phyloP scores from a whole-genome alignment of 2,888 invertebrate genomes.

The Apamea anceps region DNA sequence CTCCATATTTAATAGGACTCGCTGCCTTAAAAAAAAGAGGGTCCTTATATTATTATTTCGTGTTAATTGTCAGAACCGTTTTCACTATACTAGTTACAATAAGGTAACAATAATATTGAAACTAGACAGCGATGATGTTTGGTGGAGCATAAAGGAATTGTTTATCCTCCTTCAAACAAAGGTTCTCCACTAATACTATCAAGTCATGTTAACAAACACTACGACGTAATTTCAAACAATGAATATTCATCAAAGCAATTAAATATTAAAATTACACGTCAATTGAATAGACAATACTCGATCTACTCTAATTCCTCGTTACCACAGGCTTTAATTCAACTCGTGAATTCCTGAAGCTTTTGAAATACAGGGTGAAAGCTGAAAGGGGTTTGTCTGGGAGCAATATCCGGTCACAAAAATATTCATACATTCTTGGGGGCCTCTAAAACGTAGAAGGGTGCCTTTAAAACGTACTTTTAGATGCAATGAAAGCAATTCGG shows the following conservation, averaged over 20 bases:
- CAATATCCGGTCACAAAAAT: conserved; percentile 64
- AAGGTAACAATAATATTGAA: not conserved
- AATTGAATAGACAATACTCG: conserved; percentile 25
- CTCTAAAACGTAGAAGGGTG: conserved; percentile 28
- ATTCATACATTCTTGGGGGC: conserved; percentile 56
- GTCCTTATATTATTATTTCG: not conserved
- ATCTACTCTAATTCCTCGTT: conserved; percentile 19
- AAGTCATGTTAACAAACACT: not conserved
- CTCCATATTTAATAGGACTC: not conserved
- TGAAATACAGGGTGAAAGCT: conserved; percentile 41
- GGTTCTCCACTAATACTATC: not conserved
- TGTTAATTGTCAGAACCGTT: not conserved
- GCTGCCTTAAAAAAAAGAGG: not conserved
- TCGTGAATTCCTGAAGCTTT: conserved; percentile 37
- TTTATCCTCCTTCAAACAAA: not conserved
- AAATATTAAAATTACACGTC: conserved; percentile 36
- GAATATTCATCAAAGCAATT: conserved; percentile 40
- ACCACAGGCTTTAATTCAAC: conserved; percentile 46
- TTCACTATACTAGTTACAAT: not conserved
- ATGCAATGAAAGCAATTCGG: conserved; percentile 60
- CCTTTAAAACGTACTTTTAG: conserved; percentile 46
- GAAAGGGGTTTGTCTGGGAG: conserved; percentile 49
- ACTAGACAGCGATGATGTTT: not conserved
- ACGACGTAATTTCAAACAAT: not conserved
- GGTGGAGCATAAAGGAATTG: not conserved